Evolutionary conservation across 1,140 invertebrate species (phyloP).

Genomic region (Colletes latitarsis): DNA sequence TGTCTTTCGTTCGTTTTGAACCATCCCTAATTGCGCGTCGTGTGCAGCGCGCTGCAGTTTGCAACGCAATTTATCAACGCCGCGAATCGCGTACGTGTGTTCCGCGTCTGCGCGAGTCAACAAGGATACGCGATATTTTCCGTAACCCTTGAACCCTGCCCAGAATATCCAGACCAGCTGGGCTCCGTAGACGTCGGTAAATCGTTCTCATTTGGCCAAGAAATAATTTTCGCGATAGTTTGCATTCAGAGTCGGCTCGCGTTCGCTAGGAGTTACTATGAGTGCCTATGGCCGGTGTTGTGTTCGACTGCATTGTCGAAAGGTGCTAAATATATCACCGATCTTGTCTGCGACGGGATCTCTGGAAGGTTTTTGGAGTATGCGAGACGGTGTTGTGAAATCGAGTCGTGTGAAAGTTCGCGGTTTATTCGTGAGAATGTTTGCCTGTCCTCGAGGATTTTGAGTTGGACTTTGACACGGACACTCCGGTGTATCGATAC

Average conservation of each 20-base stretch:
- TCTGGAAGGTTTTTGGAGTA: not conserved
- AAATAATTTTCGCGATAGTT: slow-evolving; percentile 33
- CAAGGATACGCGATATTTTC: slow-evolving; percentile 37
- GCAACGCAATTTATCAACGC: slow-evolving; percentile 39
- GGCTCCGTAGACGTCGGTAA: slow-evolving; percentile 26
- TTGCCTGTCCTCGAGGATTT: not conserved
- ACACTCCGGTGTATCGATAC: not conserved
- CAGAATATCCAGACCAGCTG: slow-evolving; percentile 30
- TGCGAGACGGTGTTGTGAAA: not conserved
- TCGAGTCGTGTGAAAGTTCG: slow-evolving; percentile 9
- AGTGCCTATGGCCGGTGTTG: not conserved
- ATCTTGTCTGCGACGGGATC: not conserved
- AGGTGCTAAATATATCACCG: not conserved
- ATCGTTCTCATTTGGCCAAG: slow-evolving; percentile 13
- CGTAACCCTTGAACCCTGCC: slow-evolving; percentile 32
- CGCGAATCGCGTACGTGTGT: slow-evolving; percentile 24
- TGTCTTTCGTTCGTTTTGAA: too few species aligned
- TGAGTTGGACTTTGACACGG: not conserved
- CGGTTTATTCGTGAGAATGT: not conserved
- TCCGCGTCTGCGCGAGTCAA: slow-evolving; percentile 38
- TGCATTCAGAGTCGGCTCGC: not conserved
- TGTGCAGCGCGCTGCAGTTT: slow-evolving; percentile 27
- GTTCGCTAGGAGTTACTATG: too few species aligned
- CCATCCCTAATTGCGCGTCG: slow-evolving; percentile 17
- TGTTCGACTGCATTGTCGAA: not conserved